Conservation (phyloP, 2,113 vertebrate genomes). For the Furnarius figulus region DNA sequence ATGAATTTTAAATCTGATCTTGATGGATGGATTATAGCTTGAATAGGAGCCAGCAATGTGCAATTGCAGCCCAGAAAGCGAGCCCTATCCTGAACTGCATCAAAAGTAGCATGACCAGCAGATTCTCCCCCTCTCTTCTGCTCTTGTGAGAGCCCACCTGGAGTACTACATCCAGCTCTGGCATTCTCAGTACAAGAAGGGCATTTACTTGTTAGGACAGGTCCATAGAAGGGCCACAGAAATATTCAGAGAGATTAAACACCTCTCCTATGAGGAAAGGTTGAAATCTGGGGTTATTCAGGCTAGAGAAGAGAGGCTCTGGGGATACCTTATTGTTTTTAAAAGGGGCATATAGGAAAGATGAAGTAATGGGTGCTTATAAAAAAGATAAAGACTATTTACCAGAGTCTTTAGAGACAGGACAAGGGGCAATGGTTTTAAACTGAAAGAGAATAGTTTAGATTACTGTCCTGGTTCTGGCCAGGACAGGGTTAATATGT, state of each 20-base stretch:
- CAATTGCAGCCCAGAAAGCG: not conserved
- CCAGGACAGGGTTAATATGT: not conserved
- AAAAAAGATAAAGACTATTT: not conserved
- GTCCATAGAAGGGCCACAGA: not conserved
- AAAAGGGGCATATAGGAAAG: not conserved
- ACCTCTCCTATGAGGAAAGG: not conserved
- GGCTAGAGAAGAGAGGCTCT: not conserved
- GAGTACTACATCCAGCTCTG: not conserved
- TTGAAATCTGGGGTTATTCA: not conserved
- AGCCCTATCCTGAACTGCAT: fast-evolving
- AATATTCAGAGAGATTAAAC: not conserved
- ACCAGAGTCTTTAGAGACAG: not conserved
- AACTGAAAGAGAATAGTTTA: not conserved
- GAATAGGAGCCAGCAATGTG: not conserved
- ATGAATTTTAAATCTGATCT: not conserved
- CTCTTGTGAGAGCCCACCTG: not conserved
- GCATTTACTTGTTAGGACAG: fast-evolving
- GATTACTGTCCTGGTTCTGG: not conserved
- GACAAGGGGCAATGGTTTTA: not conserved
- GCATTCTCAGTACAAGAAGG: fast-evolving
- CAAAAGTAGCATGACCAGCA: not conserved
- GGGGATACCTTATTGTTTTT: fast-evolving
- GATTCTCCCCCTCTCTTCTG: fast-evolving
- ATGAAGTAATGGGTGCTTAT: not conserved
- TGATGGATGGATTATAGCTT: not conserved